These are phyloP conservation scores for Caenorhabditis doughertyi DNA, from an alignment of 2,888 invertebrate genomes.

Conservation along the genomic window DNA sequence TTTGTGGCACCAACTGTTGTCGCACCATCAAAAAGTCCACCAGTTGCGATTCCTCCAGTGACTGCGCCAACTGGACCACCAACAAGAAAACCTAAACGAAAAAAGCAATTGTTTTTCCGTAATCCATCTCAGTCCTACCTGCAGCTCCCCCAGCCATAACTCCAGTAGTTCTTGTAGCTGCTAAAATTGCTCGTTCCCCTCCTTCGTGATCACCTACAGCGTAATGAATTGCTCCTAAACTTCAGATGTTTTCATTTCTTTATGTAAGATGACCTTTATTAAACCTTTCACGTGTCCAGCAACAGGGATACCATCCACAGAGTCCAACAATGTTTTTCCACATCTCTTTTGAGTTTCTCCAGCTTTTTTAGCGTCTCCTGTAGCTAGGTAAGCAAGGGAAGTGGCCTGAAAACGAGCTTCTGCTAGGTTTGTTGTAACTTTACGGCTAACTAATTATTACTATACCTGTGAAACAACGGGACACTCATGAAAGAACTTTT, in stretches of 20 bases:
- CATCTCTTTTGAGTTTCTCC: constrained; percentile 7
- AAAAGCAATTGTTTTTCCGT: no score
- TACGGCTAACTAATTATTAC: no score
- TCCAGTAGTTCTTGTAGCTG: constrained; percentile 18
- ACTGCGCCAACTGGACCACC: constrained; percentile 20
- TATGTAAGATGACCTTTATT: background rate
- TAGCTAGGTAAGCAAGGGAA: background rate
- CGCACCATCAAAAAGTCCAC: constrained; percentile 3
- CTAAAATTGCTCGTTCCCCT: background rate
- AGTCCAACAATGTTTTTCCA: background rate
- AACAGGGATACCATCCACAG: constrained; percentile 9
- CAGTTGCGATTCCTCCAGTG: constrained; percentile 3
- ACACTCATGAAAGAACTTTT: constrained; percentile 14
- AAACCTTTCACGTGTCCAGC: constrained; percentile 9
- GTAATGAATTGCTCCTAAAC: constrained; percentile 14
- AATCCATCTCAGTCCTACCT: background rate
- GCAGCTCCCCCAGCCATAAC: constrained; percentile 15
- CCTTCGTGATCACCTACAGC: constrained; percentile 7
- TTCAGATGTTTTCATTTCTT: background rate
- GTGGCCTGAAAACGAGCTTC: background rate
- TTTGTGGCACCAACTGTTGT: background rate
- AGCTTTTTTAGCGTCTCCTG: background rate
- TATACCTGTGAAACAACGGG: constrained; percentile 12
- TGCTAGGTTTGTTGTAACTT: no score
- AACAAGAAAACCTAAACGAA: constrained; percentile 5